phyloP scores from a whole-genome alignment of 1,140 invertebrate species.

The Drosophila pruinosa region DNA sequence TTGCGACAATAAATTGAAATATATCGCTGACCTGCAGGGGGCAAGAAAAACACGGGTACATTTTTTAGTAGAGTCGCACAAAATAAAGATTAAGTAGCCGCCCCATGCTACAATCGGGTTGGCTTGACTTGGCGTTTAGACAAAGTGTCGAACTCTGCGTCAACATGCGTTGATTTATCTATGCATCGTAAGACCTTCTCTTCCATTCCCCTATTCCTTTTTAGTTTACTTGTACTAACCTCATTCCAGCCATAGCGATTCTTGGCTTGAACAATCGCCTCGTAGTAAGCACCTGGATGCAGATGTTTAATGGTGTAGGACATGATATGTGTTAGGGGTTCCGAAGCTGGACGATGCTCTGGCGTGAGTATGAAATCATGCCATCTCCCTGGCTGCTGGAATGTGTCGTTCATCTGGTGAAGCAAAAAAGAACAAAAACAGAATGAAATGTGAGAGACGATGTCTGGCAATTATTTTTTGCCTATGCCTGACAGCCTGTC shows the following conservation, averaged over 20 bases:
- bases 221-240: slow-evolving; percentile 80
- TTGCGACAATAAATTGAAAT: slow-evolving; percentile 86
- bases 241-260: slow-evolving; percentile 89
- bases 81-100: slow-evolving; percentile 63
- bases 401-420: slow-evolving; percentile 87
- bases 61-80: slow-evolving; percentile 36
- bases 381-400: slow-evolving; percentile 89
- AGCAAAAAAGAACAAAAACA: not conserved
- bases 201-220: not conserved
- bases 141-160: slow-evolving; percentile 41
- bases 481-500: slow-evolving; percentile 15
- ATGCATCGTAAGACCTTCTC: not conserved
- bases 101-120: not conserved
- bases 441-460: slow-evolving; percentile 45
- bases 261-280: slow-evolving; percentile 88
- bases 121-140: slow-evolving; percentile 9
- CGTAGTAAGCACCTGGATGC: slow-evolving; percentile 86
- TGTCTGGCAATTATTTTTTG: slow-evolving; percentile 18
- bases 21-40: slow-evolving; percentile 85
- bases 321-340: slow-evolving; percentile 84
- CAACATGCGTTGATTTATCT: slow-evolving; percentile 49
- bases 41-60: slow-evolving; percentile 15
- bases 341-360: slow-evolving; percentile 79
- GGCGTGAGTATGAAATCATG: slow-evolving; percentile 85
- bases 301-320: slow-evolving; percentile 85